phyloP scores from a whole-genome alignment of 2,888 invertebrate genomes.

The Callyntrura guangdongensis region DNA sequence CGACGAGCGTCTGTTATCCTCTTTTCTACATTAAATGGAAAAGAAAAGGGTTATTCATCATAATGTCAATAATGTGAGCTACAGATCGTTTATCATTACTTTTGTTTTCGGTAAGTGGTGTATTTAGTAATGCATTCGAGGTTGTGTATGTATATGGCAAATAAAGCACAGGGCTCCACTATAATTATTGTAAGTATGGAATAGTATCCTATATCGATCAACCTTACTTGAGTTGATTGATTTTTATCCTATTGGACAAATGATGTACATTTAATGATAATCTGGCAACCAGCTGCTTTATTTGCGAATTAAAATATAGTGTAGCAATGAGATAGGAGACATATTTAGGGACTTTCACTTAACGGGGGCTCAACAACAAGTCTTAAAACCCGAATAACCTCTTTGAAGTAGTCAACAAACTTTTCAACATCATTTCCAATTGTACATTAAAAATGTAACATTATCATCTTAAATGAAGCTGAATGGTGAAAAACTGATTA shows the following conservation, averaged over 20 bases:
- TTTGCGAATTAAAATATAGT: background rate
- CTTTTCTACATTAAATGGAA: conserved; percentile 53
- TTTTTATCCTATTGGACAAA: conserved; percentile 31
- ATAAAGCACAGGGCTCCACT: background rate
- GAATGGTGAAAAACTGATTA: no score
- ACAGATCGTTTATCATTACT: conserved; percentile 73
- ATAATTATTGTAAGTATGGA: conserved; percentile 15
- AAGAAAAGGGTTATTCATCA: conserved; percentile 74
- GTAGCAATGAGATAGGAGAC: background rate
- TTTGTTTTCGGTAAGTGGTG: conserved; percentile 69
- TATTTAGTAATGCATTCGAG: conserved; percentile 57
- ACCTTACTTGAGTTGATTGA: background rate
- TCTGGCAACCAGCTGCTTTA: background rate
- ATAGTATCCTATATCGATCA: no score
- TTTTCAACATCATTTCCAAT: no score
- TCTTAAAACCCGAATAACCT: no score
- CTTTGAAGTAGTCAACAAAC: no score
- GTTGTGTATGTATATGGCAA: conserved; percentile 8
- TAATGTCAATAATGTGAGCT: conserved; percentile 72
- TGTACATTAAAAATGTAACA: no score
- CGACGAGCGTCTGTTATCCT: conserved; percentile 51
- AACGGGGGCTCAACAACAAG: no score
- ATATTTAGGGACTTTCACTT: no score
- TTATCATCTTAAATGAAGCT: no score
- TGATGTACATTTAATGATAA: background rate